Conservation (phyloP, 2,888 invertebrate genomes). For the Polymixis lichenea region DNA sequence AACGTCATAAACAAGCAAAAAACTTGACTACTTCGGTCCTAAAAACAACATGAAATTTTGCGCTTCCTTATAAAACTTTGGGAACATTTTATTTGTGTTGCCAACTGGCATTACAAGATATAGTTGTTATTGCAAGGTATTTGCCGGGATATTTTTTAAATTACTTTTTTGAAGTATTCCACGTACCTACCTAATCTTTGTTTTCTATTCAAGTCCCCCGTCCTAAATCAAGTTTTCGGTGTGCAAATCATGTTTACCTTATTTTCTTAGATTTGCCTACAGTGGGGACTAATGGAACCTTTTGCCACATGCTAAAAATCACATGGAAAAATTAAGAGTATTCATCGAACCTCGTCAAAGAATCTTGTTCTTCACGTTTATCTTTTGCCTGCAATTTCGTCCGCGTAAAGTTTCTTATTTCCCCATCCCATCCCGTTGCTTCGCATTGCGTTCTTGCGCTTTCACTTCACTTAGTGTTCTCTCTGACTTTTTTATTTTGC, state of each 20-base stretch:
- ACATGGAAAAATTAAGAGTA: background rate
- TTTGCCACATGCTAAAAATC: background rate
- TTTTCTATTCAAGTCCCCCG: background rate
- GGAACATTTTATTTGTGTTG: slow-evolving; percentile 62
- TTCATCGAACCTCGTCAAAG: too few relatives aligned
- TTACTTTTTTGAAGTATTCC: background rate
- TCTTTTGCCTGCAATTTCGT: too few relatives aligned
- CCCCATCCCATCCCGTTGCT: too few relatives aligned
- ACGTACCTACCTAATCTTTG: background rate
- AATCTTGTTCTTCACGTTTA: too few relatives aligned
- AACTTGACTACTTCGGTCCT: slow-evolving; percentile 69
- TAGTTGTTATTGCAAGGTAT: slow-evolving; percentile 20
- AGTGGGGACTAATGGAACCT: background rate
- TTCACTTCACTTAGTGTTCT: too few relatives aligned
- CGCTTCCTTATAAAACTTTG: slow-evolving; percentile 68
- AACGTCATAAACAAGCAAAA: slow-evolving; percentile 75
- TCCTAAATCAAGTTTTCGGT: background rate
- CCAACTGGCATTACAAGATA: slow-evolving; percentile 55
- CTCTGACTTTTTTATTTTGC: too few relatives aligned
- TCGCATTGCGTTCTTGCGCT: too few relatives aligned
- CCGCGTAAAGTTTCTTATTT: too few relatives aligned
- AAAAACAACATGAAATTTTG: slow-evolving; percentile 73
- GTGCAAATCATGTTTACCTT: background rate
- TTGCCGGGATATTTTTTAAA: background rate
- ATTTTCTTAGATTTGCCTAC: background rate